A percentile compares a stretch with the other conserved stretches of the same genome.
phyloP scores from a whole-genome alignment of 2,888 invertebrate species.

The Julus scandinavius region DNA sequence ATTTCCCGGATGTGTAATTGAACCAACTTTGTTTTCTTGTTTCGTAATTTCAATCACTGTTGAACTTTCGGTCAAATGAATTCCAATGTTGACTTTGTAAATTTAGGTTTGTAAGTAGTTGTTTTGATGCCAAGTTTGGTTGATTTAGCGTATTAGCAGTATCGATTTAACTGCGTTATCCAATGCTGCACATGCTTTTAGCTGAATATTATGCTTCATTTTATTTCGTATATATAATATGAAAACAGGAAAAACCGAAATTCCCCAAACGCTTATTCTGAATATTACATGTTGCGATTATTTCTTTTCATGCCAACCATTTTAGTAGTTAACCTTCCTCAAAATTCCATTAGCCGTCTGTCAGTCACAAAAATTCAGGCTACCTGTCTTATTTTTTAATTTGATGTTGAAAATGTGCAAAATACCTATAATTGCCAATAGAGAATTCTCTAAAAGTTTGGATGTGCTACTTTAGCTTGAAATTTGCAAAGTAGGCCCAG shows the following conservation, averaged over 20 bases:
- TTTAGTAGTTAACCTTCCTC: not conserved
- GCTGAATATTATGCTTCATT: not conserved
- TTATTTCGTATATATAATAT: not conserved
- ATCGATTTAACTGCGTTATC: not conserved
- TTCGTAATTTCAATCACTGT: not conserved
- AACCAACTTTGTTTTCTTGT: not conserved
- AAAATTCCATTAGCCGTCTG: not conserved
- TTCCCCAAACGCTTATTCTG: not conserved
- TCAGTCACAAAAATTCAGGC: not conserved
- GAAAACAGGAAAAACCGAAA: not conserved
- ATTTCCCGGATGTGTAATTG: not conserved
- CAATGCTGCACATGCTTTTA: not conserved
- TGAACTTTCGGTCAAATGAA: not conserved
- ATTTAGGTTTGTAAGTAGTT: not conserved
- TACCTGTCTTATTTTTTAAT: constrained; percentile 8
- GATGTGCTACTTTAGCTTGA: not conserved
- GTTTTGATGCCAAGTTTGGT: not conserved
- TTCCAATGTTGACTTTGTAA: constrained; percentile 6
- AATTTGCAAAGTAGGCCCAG: not conserved
- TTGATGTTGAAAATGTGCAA: not conserved
- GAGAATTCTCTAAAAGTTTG: not conserved
- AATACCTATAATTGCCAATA: constrained; percentile 23
- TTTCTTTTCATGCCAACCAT: not conserved
- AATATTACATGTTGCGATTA: not conserved
- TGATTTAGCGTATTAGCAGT: not conserved